phyloP scores from a whole-genome alignment of 2,797 vertebrate genomes.

The Micromesistius poutassou region DNA sequence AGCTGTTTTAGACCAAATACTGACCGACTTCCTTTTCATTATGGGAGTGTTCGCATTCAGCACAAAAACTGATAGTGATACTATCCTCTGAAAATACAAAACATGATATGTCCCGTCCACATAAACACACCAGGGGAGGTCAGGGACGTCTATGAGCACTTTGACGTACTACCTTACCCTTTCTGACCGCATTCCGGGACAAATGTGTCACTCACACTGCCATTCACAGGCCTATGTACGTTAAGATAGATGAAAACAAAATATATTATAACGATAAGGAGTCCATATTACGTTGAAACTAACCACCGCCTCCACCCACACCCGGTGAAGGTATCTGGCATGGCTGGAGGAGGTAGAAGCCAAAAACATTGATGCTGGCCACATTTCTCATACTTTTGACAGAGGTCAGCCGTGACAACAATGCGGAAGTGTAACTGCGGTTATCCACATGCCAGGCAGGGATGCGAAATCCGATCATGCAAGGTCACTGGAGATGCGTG shows the following conservation, averaged over 20 bases:
- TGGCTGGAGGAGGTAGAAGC: neutral
- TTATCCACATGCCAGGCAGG: neutral
- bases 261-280: neutral
- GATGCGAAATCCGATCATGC: neutral
- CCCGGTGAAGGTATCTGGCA: neutral
- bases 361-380: neutral
- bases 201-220: neutral
- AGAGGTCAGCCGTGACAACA: neutral
- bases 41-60: conserved; percentile 11
- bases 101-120: neutral
- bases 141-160: neutral
- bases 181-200: neutral
- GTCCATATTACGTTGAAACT: neutral
- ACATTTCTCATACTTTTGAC: neutral
- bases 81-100: neutral
- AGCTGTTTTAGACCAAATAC: neutral
- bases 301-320: neutral
- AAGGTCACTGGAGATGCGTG: conserved; percentile 1
- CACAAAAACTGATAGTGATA: neutral
- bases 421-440: neutral
- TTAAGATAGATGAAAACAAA: neutral
- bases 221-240: neutral
- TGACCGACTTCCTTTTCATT: conserved; percentile 13
- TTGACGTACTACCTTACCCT: neutral
- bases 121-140: neutral